phyloP scores from a whole-genome alignment of 2,888 invertebrate genomes.

The Pristionchus exspectatus region DNA sequence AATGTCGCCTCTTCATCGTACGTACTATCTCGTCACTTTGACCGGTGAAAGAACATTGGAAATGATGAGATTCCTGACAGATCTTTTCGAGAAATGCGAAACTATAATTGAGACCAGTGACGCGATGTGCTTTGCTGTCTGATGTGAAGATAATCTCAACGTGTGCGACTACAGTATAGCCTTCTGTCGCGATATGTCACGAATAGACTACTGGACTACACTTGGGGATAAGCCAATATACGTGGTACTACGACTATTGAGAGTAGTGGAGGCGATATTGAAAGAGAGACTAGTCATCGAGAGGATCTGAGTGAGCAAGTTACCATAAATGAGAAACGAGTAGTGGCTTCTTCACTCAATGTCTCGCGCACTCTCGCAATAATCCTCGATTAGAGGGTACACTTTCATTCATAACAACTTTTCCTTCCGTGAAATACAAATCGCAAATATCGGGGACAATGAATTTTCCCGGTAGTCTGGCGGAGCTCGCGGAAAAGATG shows the following conservation, averaged over 20 bases:
- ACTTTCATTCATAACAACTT: not conserved
- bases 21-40: too few species aligned
- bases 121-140: not conserved
- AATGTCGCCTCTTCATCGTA: not conserved
- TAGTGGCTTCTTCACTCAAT: not conserved
- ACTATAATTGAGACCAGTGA: not conserved
- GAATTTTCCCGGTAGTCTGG: not conserved
- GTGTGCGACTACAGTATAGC: not conserved
- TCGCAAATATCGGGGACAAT: not conserved
- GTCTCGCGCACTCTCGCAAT: not conserved
- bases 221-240: conserved; percentile 8
- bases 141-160: not conserved
- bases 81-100: not conserved
- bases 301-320: not conserved
- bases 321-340: not conserved
- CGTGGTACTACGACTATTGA: not conserved
- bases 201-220: not conserved
- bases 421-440: not conserved
- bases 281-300: not conserved
- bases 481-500: not conserved
- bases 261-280: not conserved
- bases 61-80: not conserved
- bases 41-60: too few species aligned
- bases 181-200: not conserved
- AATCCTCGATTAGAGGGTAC: not conserved